These are phyloP conservation scores for Rosalia funebris DNA, from an alignment of 2,888 invertebrate genomes.

Conservation along the genomic window DNA sequence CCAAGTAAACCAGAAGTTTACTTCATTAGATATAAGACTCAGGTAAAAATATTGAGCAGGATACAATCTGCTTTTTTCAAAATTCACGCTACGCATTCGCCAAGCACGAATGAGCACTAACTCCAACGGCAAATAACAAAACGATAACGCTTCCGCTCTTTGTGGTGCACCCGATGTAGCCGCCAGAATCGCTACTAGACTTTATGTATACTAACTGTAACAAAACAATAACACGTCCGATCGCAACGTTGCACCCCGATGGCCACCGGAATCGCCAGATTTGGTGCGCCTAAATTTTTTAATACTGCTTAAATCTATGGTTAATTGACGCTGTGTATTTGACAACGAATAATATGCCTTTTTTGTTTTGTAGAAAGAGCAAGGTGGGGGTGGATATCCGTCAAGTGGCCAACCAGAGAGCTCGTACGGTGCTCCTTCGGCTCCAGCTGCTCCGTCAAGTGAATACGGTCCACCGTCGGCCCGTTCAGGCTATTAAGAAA, in stretches of 20 bases:
- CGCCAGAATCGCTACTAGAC: not conserved
- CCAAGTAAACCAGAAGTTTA: constrained; percentile 91
- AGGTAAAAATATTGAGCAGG: constrained; percentile 66
- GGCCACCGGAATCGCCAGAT: no score
- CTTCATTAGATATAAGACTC: constrained; percentile 89
- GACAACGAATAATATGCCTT: no score
- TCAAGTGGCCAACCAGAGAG: constrained; percentile 62
- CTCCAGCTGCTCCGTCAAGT: constrained; percentile 63
- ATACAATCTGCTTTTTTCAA: not conserved
- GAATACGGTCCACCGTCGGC: constrained; percentile 70
- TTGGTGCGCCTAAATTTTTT: no score
- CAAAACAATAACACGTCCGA: no score
- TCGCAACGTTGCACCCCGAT: no score
- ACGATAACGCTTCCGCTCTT: not conserved
- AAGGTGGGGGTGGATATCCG: constrained; percentile 59
- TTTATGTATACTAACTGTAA: no score
- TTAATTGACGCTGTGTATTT: no score
- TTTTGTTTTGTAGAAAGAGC: constrained; percentile 59
- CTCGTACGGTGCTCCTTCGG: constrained; percentile 66
- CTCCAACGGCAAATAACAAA: not conserved
- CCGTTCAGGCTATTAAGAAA: constrained; percentile 34
- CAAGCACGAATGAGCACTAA: not conserved
- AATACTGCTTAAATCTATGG: no score
- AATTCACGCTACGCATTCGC: not conserved
- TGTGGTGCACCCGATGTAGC: not conserved